These are phyloP conservation scores for Sebastes nivosus DNA, from an alignment of 2,797 vertebrate species.

Conservation along the genomic window DNA sequence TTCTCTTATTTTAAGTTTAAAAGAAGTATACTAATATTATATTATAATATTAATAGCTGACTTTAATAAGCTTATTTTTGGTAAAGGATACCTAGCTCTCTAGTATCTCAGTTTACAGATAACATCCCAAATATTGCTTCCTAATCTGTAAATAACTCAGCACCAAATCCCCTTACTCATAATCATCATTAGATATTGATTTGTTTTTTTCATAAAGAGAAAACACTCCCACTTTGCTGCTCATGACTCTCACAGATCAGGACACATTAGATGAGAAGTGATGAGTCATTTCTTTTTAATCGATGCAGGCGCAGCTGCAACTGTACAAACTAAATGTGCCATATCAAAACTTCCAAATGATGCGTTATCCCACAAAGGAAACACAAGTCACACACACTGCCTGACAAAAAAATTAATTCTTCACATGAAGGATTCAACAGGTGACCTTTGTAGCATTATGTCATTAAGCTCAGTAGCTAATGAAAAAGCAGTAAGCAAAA, in stretches of 20 bases:
- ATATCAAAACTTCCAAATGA: conserved; percentile 18
- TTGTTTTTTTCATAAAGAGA: background rate
- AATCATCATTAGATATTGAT: conserved; percentile 23
- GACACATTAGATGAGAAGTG: conserved; percentile 29
- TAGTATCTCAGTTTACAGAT: background rate
- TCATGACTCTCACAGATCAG: conserved; percentile 45
- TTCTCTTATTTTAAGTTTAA: too few relatives aligned
- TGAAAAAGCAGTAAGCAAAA: background rate
- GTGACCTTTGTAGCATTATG: conserved; percentile 26
- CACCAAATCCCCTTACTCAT: conserved; percentile 22
- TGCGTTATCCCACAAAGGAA: background rate
- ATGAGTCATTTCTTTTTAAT: conserved; percentile 70
- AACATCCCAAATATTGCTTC: background rate
- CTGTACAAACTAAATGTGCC: conserved; percentile 34
- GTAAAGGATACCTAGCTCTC: background rate
- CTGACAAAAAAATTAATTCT: background rate
- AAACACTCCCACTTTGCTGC: conserved; percentile 32
- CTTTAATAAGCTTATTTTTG: too few relatives aligned
- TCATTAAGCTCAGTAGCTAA: background rate
- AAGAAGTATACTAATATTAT: too few relatives aligned
- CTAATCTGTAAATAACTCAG: background rate
- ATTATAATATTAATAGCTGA: too few relatives aligned
- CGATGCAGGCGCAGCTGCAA: conserved; percentile 41
- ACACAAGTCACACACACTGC: background rate
- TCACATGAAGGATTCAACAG: conserved; percentile 27